phyloP scores from a whole-genome alignment of 2,797 vertebrate genomes.

The Luscinia megarhynchos region DNA sequence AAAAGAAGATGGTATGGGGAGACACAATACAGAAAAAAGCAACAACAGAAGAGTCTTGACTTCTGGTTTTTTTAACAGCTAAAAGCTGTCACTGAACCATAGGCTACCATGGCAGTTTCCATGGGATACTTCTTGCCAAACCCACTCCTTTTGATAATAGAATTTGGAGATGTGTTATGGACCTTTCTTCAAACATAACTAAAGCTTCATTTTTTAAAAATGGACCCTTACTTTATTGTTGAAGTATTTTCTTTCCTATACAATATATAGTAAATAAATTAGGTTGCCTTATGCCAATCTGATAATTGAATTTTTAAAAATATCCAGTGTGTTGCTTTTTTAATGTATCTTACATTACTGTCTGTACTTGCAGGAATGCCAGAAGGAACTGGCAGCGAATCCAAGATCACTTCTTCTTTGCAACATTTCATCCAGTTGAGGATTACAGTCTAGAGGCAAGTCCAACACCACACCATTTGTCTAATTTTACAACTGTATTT shows the following conservation, averaged over 20 bases:
- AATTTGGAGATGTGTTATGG: neutral
- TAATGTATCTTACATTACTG: neutral
- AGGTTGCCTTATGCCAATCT: neutral
- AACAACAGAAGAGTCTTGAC: neutral
- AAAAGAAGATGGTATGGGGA: neutral
- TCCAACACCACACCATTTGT: neutral
- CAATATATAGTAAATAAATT: neutral
- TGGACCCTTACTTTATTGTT: neutral
- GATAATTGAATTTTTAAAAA: neutral
- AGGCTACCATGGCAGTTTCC: neutral
- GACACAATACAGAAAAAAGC: neutral
- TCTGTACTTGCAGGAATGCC: constrained; percentile 84
- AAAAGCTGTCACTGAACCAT: neutral
- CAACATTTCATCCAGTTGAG: constrained; percentile 86
- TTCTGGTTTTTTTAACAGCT: neutral
- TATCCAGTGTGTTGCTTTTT: rapidly evolving
- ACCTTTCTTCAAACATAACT: neutral
- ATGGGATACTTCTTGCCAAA: neutral
- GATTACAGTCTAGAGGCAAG: constrained; percentile 92
- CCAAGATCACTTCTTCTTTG: constrained; percentile 96
- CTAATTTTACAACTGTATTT: neutral
- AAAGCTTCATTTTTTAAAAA: neutral
- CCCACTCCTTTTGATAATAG: neutral
- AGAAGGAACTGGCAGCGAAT: constrained; percentile 94
- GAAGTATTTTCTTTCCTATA: neutral